phyloP scores from a whole-genome alignment of 1,140 invertebrate genomes.

The Nixonia krombeini region DNA sequence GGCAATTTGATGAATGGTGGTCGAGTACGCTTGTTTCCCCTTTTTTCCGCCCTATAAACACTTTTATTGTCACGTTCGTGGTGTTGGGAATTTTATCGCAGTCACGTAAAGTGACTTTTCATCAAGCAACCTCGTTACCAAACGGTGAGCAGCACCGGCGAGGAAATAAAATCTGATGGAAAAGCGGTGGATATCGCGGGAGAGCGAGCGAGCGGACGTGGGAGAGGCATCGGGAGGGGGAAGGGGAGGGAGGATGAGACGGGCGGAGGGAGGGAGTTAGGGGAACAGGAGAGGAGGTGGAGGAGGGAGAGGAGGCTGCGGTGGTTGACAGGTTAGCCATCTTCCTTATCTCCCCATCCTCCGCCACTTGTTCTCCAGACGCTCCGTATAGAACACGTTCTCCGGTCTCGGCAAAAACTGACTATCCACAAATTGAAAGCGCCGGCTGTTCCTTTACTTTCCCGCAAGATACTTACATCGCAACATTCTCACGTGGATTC shows the following conservation, averaged over 20 bases:
- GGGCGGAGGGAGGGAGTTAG: neutral
- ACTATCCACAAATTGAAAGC: constrained; percentile 65
- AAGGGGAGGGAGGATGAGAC: neutral
- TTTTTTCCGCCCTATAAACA: constrained; percentile 25
- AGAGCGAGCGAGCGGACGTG: constrained; percentile 6
- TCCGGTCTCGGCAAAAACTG: constrained; percentile 56
- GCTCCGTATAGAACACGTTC: constrained; percentile 53
- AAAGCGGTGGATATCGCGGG: constrained; percentile 27
- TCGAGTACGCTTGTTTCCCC: no score
- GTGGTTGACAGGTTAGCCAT: constrained; percentile 52
- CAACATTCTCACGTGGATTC: constrained; percentile 60
- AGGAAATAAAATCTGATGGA: constrained; percentile 45
- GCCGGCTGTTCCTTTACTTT: constrained; percentile 56
- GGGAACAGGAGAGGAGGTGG: constrained; percentile 13
- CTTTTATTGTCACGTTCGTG: constrained; percentile 42
- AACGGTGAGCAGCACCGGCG: constrained; percentile 10
- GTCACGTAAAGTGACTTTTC: constrained; percentile 47
- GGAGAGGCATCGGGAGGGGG: constrained; percentile 6
- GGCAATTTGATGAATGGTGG: no score
- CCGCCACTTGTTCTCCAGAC: constrained; percentile 52
- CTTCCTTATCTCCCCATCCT: constrained; percentile 52
- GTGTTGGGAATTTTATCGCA: constrained; percentile 32
- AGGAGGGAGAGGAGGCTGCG: constrained; percentile 15
- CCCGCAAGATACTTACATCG: constrained; percentile 53
- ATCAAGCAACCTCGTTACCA: constrained; percentile 43